Base-by-base conservation (phyloP, 2,797 vertebrate genomes). In the Ibycter americanus region DNA sequence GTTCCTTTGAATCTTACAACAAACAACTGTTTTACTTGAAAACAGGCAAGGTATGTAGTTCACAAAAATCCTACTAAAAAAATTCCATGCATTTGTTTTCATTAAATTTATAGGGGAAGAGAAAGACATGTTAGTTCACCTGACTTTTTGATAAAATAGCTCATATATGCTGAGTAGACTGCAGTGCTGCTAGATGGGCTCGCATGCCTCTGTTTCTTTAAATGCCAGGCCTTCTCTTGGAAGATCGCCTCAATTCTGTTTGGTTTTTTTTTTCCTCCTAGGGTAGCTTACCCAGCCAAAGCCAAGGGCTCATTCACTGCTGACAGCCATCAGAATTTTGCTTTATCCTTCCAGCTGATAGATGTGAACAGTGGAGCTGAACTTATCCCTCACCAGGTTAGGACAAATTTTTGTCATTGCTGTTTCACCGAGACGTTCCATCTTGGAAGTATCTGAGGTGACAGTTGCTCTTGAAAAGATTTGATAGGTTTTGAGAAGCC, bases 241-340 rank as follows among this genome's bases (percentile, higher is more conserved):
- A 78, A 47, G 16, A 79, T 78, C 27, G 66, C 21, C 21, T 90
- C 44, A 40, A 4, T 78, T 85, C 34, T 92, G 7, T 59, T 36
- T 91, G 34, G 2, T 42, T 42, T 42, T 0, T 27, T 78, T 84
- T 68, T 76, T 86, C 34, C 31, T 87, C 94, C 15, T 76, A 99
- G 99, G 97, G 99, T 99, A 90, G 98, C 98, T 47, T 99, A 99
- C 96, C 99, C 99, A 44, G 98, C 98, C 93, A 99, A 99, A 98
- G 98, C 99, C 92, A 99, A 99, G 98, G 98, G 97, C 76, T 95
- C 99, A 0, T 99, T 99, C 98, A 98, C 98, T 29, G 99, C 99
- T 44, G 99, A 99, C 98, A 99, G 99, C 97, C 99, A 99, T 97
- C 99, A 99, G 98, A 99, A 99, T 98, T 99, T 99, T 83, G 99